Evolutionary conservation across 35 echinoderm and acorn worm genomes (phyloP).

Genomic region (Eucidaris tribuloides): DNA sequence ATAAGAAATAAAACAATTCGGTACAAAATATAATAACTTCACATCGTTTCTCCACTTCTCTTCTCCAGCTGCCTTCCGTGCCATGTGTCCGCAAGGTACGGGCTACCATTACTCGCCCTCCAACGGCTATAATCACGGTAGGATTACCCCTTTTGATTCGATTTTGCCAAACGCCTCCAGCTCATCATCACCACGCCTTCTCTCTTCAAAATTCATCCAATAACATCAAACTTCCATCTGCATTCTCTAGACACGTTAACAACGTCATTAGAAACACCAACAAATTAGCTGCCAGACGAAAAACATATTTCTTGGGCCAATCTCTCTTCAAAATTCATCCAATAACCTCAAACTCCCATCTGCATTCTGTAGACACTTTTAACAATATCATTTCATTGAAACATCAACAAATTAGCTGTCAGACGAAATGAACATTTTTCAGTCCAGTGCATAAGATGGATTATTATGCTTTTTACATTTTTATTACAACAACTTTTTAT

Average conservation of each 20-base stretch:
- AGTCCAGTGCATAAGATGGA: too few species aligned
- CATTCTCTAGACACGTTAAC: not conserved
- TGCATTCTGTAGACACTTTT: not conserved
- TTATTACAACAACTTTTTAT: too few species aligned
- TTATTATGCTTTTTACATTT: too few species aligned
- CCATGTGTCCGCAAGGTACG: constrained; percentile 92
- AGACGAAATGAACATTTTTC: not conserved
- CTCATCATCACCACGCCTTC: constrained; percentile 19
- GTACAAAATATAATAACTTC: too few species aligned
- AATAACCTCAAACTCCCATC: not conserved
- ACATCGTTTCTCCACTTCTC: constrained; percentile 20
- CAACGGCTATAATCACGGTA: constrained; percentile 63
- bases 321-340: not conserved
- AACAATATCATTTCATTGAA: not conserved
- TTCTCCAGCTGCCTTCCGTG: constrained; percentile 75
- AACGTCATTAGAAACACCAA: not conserved
- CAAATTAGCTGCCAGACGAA: not conserved
- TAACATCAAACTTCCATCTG: not conserved
- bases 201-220: not conserved
- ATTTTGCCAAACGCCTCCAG: not conserved
- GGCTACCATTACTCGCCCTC: constrained; percentile 75
- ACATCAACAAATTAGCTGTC: not conserved
- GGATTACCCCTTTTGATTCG: constrained; percentile 34
- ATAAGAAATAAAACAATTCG: too few species aligned
- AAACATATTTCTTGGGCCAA: too few species aligned